phyloP scores from a whole-genome alignment of 2,113 vertebrate species.

The human (Homo sapiens) region GRCh38 chr3:6442001-6442500 shows the following conservation, averaged over 20 bases:
- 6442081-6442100: background rate
- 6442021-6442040: background rate
- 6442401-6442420: background rate
- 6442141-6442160: background rate
- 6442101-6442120: background rate
- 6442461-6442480: background rate
- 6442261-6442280: background rate
- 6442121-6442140: background rate
- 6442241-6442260: too few relatives aligned
- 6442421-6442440: too few relatives aligned
- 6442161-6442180: background rate
- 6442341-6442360: background rate
- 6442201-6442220: background rate
- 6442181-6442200: background rate
- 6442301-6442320: background rate
- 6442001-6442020: background rate
- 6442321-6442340: background rate
- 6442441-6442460: rapidly evolving
- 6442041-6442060: background rate
- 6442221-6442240: background rate
- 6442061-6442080: background rate
- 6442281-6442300: background rate
- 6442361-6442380: background rate
- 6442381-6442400: background rate
- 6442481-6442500: background rate